Percentiles rank a stretch among this genome's conserved stretches.
phyloP scores from a whole-genome alignment of 2,113 vertebrate species.

The Acrocephalus arundinaceus region DNA sequence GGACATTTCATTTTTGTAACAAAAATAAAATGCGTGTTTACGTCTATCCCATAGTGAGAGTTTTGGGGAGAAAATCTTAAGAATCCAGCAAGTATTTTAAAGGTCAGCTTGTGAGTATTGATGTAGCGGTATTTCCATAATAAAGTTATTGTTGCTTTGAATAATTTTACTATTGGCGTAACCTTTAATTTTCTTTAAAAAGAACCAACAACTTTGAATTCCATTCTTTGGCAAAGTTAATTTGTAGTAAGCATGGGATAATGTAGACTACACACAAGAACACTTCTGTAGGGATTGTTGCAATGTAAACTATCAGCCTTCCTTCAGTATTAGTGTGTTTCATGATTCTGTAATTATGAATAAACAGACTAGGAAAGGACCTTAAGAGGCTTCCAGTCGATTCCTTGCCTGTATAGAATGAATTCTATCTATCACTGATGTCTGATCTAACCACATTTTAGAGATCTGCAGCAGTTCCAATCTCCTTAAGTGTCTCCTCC shows the following conservation, averaged over 20 bases:
- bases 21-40: neutral
- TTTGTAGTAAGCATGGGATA: neutral
- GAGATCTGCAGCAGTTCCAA: neutral
- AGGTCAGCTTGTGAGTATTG: neutral
- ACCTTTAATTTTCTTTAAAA: neutral
- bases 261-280: neutral
- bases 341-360: neutral
- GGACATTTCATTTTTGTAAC: neutral
- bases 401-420: neutral
- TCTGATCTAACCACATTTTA: neutral
- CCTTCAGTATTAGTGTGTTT: neutral
- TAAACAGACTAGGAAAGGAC: neutral
- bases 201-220: neutral
- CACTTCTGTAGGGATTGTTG: neutral
- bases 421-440: neutral
- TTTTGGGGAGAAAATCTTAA: neutral
- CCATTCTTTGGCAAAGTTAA: neutral
- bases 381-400: fast-evolving
- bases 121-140: neutral
- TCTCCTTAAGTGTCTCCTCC: neutral
- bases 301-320: neutral
- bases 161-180: neutral
- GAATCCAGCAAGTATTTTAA: neutral
- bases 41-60: neutral
- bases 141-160: neutral